A percentile compares a stretch with the other conserved stretches of the same genome.
phyloP scores from a whole-genome alignment of 2,888 invertebrate species.

The Glaucopsyche alexis region DNA sequence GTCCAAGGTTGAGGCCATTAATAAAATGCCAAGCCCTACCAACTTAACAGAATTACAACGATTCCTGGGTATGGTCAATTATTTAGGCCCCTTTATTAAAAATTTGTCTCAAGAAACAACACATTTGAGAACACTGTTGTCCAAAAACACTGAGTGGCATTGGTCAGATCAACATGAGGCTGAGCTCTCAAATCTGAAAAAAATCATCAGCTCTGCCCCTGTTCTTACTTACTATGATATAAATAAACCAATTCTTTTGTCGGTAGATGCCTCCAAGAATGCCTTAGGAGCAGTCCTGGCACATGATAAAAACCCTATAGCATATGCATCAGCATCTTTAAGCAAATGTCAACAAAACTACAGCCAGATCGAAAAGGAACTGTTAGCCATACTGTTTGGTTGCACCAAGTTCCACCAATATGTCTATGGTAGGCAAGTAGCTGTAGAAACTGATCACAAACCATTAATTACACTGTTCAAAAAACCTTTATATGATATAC shows the following conservation, averaged over 20 bases:
- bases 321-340: no score
- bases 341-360: no score
- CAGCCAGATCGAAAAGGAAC: no score
- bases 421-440: no score
- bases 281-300: no score
- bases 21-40: slow-evolving; percentile 36
- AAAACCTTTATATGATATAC: no score
- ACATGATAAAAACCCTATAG: no score
- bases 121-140: slow-evolving; percentile 37
- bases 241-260: slow-evolving; percentile 35
- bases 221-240: slow-evolving; percentile 38
- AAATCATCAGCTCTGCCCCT: slow-evolving; percentile 39
- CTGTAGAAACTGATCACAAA: no score
- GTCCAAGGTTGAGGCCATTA: slow-evolving; percentile 37
- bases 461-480: no score
- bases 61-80: slow-evolving; percentile 41
- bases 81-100: slow-evolving; percentile 37
- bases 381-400: no score
- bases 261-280: no score
- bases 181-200: slow-evolving; percentile 34
- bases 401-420: no score
- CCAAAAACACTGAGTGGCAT: slow-evolving; percentile 41
- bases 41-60: slow-evolving; percentile 38
- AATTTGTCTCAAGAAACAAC: slow-evolving; percentile 35
- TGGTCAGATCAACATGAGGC: slow-evolving; percentile 44